Conservation (phyloP, 2,797 vertebrate genomes). For the Characodon lateralis region DNA sequence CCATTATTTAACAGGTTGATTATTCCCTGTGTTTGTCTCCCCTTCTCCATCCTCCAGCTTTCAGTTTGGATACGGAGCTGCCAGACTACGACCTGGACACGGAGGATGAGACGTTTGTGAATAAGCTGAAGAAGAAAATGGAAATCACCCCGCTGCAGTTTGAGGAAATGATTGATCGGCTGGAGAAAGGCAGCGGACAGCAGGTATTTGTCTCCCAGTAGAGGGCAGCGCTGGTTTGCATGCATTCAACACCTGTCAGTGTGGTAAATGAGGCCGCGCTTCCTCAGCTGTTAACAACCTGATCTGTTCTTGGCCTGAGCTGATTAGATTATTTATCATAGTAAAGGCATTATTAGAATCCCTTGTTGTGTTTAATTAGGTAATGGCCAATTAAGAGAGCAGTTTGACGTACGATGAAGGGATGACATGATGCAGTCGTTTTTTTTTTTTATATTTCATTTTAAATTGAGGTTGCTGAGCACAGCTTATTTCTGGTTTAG, state of each 20-base stretch:
- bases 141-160: constrained; percentile 97
- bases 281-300: neutral
- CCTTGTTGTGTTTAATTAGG: too few species aligned
- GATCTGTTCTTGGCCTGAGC: too few species aligned
- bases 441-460: neutral
- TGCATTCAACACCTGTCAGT: constrained; percentile 1
- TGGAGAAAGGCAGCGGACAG: constrained; percentile 98
- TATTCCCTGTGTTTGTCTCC: neutral
- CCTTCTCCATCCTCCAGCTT: constrained; percentile 82
- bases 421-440: neutral
- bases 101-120: constrained; percentile 97
- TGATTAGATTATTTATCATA: too few species aligned
- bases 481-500: neutral
- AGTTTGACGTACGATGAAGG: neutral
- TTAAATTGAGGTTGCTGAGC: neutral
- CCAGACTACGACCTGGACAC: constrained; percentile 98
- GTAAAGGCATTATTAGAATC: too few species aligned
- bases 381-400: too few species aligned
- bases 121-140: constrained; percentile 97
- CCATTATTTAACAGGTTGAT: neutral
- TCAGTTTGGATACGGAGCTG: constrained; percentile 98
- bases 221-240: neutral
- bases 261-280: too few species aligned
- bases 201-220: constrained; percentile 83
- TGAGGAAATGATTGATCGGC: constrained; percentile 98